Base-by-base conservation (phyloP, 2,888 invertebrate species). In the Phymatocera aterrima region DNA sequence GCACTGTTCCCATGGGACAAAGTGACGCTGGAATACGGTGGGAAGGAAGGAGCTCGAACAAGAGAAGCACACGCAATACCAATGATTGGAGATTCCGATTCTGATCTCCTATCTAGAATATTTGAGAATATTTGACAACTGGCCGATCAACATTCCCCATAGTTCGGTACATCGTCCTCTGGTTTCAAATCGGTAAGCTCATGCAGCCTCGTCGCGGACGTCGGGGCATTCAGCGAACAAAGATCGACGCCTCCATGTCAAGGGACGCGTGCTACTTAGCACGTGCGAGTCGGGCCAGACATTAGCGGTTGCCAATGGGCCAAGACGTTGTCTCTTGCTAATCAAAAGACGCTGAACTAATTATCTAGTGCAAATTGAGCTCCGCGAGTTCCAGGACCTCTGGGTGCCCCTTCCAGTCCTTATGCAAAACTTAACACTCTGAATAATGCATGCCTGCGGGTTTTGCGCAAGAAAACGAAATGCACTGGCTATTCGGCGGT, bases 401-500 rank as follows among this genome's bases (percentile, higher is more conserved):
- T n/a, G n/a, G 37, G 28, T 40, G 28, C 48, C 51, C 15, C 18
- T 28, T n/a, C 21, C 51, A 34, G 5, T 54, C 64, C 68, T 77
- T 78, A 40, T 54, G 68, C 54, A 80, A 46, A 68, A 77, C 60
- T 83, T 81, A 81, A 81, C 78, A 78, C 77, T 79, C 37, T 89
- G 88, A 89, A 89, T 89, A 89, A 89, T 89, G 87, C 88, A 89
- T 88, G 54, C n/a, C 28, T 83, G 79, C 81, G 82, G 75, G 84
- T 84, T 60, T 57, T 75, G 72, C 51, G 18, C 72, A 80, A 81
- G 86, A 83, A n/a, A 86, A 84, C 84, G 83, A 85, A 85, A 82
- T 77, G 77, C 77, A 82, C 77, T 51, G 64, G 78, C 57, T 83
- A 83, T 87, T 87, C 83, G 86, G 83, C 82, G 83, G 84, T 87